These are phyloP conservation scores for Burhinus oedicnemus DNA, from an alignment of 2,113 vertebrate genomes.

Conservation along the genomic window DNA sequence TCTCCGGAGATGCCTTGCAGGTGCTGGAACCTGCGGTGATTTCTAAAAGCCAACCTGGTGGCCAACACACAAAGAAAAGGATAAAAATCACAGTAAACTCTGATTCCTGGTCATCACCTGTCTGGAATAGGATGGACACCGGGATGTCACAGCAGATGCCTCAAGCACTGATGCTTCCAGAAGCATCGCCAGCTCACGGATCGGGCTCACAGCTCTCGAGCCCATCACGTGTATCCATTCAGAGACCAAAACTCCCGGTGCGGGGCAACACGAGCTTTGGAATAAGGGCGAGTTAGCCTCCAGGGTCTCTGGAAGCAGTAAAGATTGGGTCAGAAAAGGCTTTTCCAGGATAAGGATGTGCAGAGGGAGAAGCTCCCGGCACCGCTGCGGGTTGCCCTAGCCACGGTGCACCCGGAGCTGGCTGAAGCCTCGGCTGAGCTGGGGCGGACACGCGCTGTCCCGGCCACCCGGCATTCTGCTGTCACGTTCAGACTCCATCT, in stretches of 20 bases:
- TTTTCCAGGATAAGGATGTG: not conserved
- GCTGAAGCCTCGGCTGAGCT: fast-evolving
- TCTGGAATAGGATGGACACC: fast-evolving
- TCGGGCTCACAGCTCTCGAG: not conserved
- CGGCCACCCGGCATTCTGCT: not conserved
- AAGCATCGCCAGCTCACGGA: not conserved
- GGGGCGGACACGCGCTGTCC: not conserved
- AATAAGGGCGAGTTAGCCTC: not conserved
- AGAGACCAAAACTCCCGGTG: not conserved
- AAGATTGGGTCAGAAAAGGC: not conserved
- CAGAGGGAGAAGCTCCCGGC: not conserved
- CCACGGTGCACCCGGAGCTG: fast-evolving
- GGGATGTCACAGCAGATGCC: not conserved
- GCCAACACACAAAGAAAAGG: not conserved
- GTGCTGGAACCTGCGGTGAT: not conserved
- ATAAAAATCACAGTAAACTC: not conserved
- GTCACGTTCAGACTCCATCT: not conserved
- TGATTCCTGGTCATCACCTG: not conserved
- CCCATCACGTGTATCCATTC: fast-evolving
- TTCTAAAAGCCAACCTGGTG: not conserved
- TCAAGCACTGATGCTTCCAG: not conserved
- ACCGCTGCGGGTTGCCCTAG: not conserved
- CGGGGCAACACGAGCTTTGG: fast-evolving
- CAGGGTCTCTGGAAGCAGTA: not conserved
- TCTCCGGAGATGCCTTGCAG: too few species aligned